Base-by-base conservation (phyloP, 30 jellyfish, hydroid and myxozoan genomes). In the Calvadosia cruxmelitensis region DNA sequence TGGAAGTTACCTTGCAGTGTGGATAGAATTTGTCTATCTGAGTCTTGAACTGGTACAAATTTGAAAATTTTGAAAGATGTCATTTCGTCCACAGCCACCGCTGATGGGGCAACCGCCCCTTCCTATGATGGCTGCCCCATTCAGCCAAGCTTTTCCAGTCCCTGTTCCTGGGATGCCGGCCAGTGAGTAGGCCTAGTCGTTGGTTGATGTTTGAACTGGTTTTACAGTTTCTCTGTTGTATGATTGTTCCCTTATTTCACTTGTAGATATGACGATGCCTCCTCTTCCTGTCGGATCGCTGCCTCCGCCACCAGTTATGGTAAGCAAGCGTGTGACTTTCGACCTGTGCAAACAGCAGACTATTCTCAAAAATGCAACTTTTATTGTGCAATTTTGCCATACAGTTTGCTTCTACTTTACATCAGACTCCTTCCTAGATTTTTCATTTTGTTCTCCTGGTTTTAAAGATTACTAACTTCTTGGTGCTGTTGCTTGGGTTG, bases 251-350 rank as follows among this genome's bases (percentile, higher is more conserved):
- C n/a, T n/a, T n/a, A n/a, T 42, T 42, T 42, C 20, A 42, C 20
- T 42, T 42, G 57, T 20, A 42, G 57, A 42, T 20, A 42, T 42
- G 57, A 10, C 57, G 20, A 42, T 42, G 57, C 57, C 57, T 5
- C 91, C 91, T 29, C 76, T 78, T 13, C 88, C 88, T 0, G 61
- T 77, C 70, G 67, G 78, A 3, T 68, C 91, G 48, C 61, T 49
- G 24, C 74, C 68, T n/a, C 82, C 91, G 3, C 91, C 91, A 20
- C 91, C 73, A 20, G 50, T 78, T 27, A 78, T 78, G 82, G 87
- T 76, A 29, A 27, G 87, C 13, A 65, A 25, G 30, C 23, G 3
- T 23, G 26, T 1, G 15, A 7, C 24, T 1, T 31, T 68, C 34
- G 13, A n/a, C n/a, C n/a, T n/a, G n/a, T n/a, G n/a, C n/a, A n/a